These are phyloP conservation scores for Cyprinodon diabolis DNA, from an alignment of 2,797 vertebrate genomes.

Conservation along the genomic window DNA sequence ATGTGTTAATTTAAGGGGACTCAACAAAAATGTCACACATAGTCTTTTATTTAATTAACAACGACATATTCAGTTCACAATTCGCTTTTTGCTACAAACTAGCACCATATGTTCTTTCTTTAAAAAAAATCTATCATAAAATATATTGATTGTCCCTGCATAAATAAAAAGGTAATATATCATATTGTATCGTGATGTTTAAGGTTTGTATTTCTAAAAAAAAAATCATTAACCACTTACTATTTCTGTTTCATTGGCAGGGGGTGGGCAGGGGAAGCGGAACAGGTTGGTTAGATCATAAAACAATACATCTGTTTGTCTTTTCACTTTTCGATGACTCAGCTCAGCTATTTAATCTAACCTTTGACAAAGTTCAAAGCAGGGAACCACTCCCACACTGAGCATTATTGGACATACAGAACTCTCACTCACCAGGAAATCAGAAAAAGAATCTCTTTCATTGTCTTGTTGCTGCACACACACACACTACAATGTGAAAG, in stretches of 20 bases:
- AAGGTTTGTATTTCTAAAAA: background rate
- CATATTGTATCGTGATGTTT: no score
- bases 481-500: background rate
- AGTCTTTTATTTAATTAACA: no score
- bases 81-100: no score
- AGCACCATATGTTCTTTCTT: no score
- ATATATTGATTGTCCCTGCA: no score
- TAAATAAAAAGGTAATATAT: no score
- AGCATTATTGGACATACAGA: slow-evolving; percentile 25
- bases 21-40: no score
- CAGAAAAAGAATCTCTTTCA: slow-evolving; percentile 31
- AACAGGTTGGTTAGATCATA: background rate
- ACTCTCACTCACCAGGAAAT: slow-evolving; percentile 27
- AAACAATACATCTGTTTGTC: background rate
- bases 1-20: no score
- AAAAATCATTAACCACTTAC: background rate
- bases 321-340: slow-evolving; percentile 41
- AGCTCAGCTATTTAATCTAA: slow-evolving; percentile 39
- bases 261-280: background rate
- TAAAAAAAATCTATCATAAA: no score
- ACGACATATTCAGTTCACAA: no score
- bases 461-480: slow-evolving; percentile 23
- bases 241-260: background rate
- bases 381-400: slow-evolving; percentile 33
- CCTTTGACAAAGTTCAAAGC: slow-evolving; percentile 52